Evolutionary conservation across 2,888 invertebrate genomes (phyloP).

Genomic region (Drosophila recens): DNA sequence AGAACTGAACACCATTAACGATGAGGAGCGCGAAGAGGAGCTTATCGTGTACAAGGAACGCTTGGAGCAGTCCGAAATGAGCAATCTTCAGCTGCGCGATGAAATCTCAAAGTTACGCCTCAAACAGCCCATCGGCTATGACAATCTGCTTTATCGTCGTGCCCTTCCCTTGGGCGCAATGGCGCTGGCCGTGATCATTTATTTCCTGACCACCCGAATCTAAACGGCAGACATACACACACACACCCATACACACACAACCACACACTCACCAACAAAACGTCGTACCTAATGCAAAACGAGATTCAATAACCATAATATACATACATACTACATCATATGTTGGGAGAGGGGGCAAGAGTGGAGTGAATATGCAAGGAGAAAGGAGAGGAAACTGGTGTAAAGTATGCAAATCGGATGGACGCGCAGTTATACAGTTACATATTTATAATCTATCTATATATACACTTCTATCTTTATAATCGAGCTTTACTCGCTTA

Average conservation of each 20-base stretch:
- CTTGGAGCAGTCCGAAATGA: conserved; percentile 79
- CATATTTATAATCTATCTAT: conserved; percentile 50
- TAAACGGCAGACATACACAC: conserved; percentile 30
- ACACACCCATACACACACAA: conserved; percentile 2
- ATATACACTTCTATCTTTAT: conserved; percentile 32
- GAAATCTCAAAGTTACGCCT: conserved; percentile 79
- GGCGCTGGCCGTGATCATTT: conserved; percentile 80
- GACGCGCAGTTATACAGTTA: conserved; percentile 50
- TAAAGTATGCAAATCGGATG: conserved; percentile 37
- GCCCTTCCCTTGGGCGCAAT: conserved; percentile 79
- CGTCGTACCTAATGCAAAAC: conserved; percentile 55
- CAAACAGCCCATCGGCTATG: conserved; percentile 42
- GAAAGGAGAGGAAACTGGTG: conserved; percentile 8
- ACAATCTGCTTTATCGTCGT: conserved; percentile 59
- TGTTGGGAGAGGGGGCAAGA: conserved; percentile 37
- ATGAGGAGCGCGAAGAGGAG: conserved; percentile 83
- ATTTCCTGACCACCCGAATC: conserved; percentile 69
- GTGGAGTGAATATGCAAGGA: conserved; percentile 10
- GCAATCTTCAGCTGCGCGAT: conserved; percentile 81
- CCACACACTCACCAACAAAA: conserved; percentile 30
- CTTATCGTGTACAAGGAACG: conserved; percentile 84
- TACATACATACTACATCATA: conserved; percentile 20
- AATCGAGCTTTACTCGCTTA: conserved; percentile 46
- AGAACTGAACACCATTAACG: conserved; percentile 79
- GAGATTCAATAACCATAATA: conserved; percentile 46